Evolutionary conservation across 2,113 vertebrate genomes (phyloP), one percentile per base, ranked within the genome.

Genomic region (Clinocottus analis): DNA sequence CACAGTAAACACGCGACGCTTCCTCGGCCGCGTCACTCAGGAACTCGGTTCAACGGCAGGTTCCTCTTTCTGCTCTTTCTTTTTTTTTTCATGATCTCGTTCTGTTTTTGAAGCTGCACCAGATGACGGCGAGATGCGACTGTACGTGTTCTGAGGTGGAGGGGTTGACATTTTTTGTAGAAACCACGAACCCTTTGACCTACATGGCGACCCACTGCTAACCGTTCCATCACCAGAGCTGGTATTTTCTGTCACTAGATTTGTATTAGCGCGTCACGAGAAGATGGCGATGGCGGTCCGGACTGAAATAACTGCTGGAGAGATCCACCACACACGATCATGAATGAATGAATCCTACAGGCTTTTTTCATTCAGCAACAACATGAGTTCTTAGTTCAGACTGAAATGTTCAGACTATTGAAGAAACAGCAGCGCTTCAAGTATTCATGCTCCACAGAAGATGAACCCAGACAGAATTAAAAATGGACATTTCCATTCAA

Each of bases 21-120:
- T 77, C 68, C 86, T 72, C 49, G 79, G 79, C 51, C 25, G 37
- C 83, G 81, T 86, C 87, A 71, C 63, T 25, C 64, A 12, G 61
- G 33, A 68, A 56, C 84, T 72, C 10, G 35, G 2, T 31, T 58
- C 65, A 65, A n/a, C 77, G 33, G 56, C 27, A 35, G 31, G 17
- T 25, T 60, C 61, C 39, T 86, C 63, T 51, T 73, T 56, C 3
- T 77, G 41, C n/a, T n/a, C n/a, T n/a, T n/a, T n/a, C n/a, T n/a
- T n/a, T n/a, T n/a, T n/a, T n/a, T n/a, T n/a, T n/a, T n/a, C n/a
- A n/a, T n/a, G n/a, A n/a, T n/a, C n/a, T 66, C 23, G 59, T 19
- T 74, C 33, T 73, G 29, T 45, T 35, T 49, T 29, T 0, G 49
- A 76, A 47, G 72, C 72, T 55, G 53, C 81, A 31, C 53, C 43